Evolutionary conservation across 2,797 vertebrate species (phyloP).

Genomic region (Podargus strigoides): DNA sequence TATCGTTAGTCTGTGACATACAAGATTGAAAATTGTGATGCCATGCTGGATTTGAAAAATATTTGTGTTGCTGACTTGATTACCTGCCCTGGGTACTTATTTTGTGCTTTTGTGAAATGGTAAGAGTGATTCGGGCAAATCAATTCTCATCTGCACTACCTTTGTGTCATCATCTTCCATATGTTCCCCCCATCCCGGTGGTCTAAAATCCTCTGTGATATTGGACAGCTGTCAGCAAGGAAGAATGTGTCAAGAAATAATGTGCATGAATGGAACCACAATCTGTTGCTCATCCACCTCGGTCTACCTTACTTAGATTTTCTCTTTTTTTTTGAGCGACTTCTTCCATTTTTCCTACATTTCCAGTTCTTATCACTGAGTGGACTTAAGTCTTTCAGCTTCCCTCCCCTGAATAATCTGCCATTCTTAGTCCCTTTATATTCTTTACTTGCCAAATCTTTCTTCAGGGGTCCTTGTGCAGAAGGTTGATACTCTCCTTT

Average conservation of each 20-base stretch:
- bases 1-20: background rate
- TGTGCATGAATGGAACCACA: background rate
- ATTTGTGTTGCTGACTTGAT: background rate
- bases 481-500: background rate
- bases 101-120: background rate
- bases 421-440: background rate
- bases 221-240: background rate
- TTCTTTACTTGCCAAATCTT: background rate
- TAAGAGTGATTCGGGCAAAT: background rate
- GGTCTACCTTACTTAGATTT: background rate
- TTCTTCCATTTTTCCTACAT: background rate
- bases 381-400: background rate
- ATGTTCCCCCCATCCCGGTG: background rate
- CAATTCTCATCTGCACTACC: background rate
- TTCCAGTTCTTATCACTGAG: background rate
- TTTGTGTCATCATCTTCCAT: background rate
- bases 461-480: background rate
- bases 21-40: background rate
- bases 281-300: background rate
- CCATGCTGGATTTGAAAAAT: background rate
- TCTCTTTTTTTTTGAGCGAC: background rate
- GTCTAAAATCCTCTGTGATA: background rate
- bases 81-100: background rate
- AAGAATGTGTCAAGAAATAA: background rate
- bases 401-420: background rate